Conservation (phyloP, 2,797 vertebrate species). For the Schizopygopsis pylzovi region DNA sequence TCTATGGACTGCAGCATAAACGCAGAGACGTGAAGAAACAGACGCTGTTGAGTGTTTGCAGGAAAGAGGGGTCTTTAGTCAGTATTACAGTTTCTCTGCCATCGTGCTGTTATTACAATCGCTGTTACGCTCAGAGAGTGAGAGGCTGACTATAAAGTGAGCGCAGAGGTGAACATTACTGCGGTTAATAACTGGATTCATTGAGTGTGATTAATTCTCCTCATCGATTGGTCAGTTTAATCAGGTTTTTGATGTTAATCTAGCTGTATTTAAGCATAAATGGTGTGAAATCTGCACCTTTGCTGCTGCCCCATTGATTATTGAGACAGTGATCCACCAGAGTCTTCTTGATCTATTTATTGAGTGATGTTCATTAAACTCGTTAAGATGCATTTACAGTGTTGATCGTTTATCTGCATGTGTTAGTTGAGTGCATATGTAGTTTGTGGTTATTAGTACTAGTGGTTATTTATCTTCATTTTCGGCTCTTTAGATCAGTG, state of each 20-base stretch:
- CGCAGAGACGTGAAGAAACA: not conserved
- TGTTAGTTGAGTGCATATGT: not conserved
- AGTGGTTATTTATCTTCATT: not conserved
- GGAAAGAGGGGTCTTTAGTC: not conserved
- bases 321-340: conserved; percentile 1
- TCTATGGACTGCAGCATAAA: conserved; percentile 25
- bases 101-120: conserved; percentile 28
- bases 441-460: conserved; percentile 8
- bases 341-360: conserved; percentile 8
- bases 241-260: conserved; percentile 36
- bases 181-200: conserved; percentile 30
- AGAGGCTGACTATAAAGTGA: conserved; percentile 7
- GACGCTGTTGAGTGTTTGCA: not conserved
- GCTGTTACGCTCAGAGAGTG: not conserved
- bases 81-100: not conserved
- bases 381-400: not conserved
- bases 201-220: conserved; percentile 32
- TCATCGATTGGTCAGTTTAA: conserved; percentile 41
- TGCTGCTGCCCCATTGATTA: not conserved
- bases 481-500: not conserved
- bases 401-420: not conserved
- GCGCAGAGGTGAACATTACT: conserved; percentile 24
- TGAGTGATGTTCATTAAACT: conserved; percentile 9
- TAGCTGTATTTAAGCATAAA: conserved; percentile 15
- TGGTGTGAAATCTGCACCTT: not conserved